Percentiles rank a stretch among this genome's conserved stretches.
Conservation (phyloP, 2,113 vertebrate species). For the Genyomyrus donnyi region DNA sequence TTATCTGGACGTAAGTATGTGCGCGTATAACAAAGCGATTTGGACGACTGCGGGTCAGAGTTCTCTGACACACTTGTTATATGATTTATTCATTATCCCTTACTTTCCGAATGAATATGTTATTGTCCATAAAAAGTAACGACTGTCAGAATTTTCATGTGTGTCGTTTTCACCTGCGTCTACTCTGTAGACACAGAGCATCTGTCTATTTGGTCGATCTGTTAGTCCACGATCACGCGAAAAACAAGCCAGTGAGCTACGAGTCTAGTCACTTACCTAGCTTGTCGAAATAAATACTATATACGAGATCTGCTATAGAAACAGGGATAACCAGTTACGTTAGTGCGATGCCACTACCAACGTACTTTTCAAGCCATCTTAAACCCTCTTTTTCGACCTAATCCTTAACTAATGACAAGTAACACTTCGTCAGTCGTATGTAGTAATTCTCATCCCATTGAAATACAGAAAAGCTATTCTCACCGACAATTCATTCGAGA, state of each 20-base stretch:
- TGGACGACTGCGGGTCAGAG: neutral
- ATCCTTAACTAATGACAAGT: neutral
- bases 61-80: neutral
- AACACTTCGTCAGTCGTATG: neutral
- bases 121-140: neutral
- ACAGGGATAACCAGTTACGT: neutral
- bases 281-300: neutral
- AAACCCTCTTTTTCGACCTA: neutral
- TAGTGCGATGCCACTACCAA: neutral
- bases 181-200: neutral
- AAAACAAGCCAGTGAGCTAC: neutral
- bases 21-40: neutral
- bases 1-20: neutral
- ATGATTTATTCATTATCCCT: neutral
- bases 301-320: neutral
- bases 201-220: neutral
- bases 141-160: neutral
- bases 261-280: neutral
- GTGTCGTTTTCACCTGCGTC: neutral
- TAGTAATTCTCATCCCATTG: neutral
- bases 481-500: slow-evolving; percentile 19
- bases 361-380: neutral
- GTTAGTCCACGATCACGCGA: neutral
- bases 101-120: neutral
- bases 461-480: neutral